Evolutionary conservation across 30 jellyfish, hydroid and myxozoan genomes (phyloP).

Genomic region (Sanderia malayensis): DNA sequence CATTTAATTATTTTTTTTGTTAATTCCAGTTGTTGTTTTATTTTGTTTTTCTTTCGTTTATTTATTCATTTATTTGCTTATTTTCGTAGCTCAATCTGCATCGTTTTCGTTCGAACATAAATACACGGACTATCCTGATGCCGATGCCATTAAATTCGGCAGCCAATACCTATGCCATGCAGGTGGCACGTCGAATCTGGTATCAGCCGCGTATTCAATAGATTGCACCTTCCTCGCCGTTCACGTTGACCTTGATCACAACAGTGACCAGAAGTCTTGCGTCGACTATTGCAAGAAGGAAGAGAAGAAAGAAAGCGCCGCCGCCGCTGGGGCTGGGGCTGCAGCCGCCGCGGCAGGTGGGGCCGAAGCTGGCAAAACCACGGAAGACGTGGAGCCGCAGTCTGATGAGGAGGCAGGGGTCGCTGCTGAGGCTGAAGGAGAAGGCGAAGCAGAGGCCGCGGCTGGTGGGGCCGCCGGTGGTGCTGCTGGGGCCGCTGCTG

Average conservation of each 20-base stretch:
- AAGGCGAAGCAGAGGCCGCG: slow-evolving; percentile 31
- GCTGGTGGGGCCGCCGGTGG: slow-evolving; percentile 39
- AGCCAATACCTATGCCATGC: slow-evolving; percentile 56
- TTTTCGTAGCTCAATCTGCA: slow-evolving; percentile 27
- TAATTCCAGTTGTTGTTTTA: too few relatives aligned
- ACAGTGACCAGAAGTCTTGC: slow-evolving; percentile 42
- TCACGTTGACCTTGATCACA: slow-evolving; percentile 47
- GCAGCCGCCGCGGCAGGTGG: too few relatives aligned
- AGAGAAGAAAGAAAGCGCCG: slow-evolving; percentile 12
- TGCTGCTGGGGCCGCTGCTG: slow-evolving; percentile 41
- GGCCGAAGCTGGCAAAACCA: slow-evolving; percentile 9
- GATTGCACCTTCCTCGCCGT: slow-evolving; percentile 62
- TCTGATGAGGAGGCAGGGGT: slow-evolving; percentile 29
- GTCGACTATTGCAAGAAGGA: slow-evolving; percentile 53
- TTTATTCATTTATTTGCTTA: background rate
- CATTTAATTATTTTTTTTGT: too few relatives aligned
- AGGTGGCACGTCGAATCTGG: slow-evolving; percentile 49
- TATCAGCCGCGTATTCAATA: slow-evolving; percentile 33
- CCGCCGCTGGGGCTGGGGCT: slow-evolving; percentile 52
- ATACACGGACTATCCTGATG: slow-evolving; percentile 35
- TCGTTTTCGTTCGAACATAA: slow-evolving; percentile 42
- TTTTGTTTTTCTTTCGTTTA: too few relatives aligned
- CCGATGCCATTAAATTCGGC: slow-evolving; percentile 38
- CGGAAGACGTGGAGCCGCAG: background rate
- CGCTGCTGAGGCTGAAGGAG: slow-evolving; percentile 40